A percentile compares a stretch with the other conserved stretches of the same genome.
Evolutionary conservation across 2,113 vertebrate genomes (phyloP).

Genomic region (Charadrius vociferus): DNA sequence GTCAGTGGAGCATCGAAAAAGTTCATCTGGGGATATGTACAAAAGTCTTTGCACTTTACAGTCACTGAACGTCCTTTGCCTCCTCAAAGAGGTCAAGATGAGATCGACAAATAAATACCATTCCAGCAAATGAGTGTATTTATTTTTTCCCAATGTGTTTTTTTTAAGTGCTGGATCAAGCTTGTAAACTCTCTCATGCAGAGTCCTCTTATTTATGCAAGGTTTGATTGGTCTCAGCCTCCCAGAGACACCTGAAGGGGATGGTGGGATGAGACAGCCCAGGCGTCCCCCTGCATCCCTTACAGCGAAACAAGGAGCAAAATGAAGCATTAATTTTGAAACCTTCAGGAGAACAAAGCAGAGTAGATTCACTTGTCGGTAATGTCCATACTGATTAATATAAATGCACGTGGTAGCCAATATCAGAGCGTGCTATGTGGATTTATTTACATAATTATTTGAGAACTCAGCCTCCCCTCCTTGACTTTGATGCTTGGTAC

Average conservation of each 20-base stretch:
- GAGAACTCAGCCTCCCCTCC: constrained; percentile 28
- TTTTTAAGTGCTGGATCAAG: constrained; percentile 28
- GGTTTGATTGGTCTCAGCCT: constrained; percentile 30
- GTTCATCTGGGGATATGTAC: constrained; percentile 56
- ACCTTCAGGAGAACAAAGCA: constrained; percentile 7
- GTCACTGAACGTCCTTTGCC: constrained; percentile 47
- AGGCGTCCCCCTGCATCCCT: neutral
- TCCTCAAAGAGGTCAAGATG: constrained; percentile 37
- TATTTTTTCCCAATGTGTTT: neutral
- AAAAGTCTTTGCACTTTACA: constrained; percentile 34
- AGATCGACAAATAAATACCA: constrained; percentile 15
- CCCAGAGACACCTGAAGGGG: constrained; percentile 53
- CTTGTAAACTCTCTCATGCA: neutral
- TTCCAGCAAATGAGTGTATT: constrained; percentile 28
- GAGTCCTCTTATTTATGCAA: neutral
- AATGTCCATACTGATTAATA: constrained; percentile 59
- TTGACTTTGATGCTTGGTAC: constrained; percentile 52
- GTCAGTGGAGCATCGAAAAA: constrained; percentile 32
- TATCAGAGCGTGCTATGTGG: constrained; percentile 13
- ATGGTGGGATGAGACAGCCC: constrained; percentile 27
- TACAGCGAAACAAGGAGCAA: neutral
- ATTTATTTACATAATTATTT: constrained; percentile 75
- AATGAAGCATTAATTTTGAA: constrained; percentile 37
- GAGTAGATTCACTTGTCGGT: constrained; percentile 52
- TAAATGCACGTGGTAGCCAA: constrained; percentile 38